phyloP scores from a whole-genome alignment of 2,113 vertebrate species.

The Heterotilapia buettikoferi region DNA sequence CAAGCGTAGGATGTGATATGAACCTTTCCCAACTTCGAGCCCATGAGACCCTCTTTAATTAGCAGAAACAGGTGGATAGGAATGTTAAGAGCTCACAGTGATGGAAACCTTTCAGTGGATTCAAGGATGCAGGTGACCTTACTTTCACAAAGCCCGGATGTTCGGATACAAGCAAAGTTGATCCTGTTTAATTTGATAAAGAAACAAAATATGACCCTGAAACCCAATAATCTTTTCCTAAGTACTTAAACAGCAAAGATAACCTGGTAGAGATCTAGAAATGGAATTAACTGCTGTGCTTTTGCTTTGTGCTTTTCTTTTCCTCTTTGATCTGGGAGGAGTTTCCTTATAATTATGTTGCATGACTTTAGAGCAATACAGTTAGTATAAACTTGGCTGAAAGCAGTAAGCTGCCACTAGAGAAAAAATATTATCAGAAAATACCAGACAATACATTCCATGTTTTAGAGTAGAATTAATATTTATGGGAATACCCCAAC shows the following conservation, averaged over 20 bases:
- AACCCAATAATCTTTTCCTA: not conserved
- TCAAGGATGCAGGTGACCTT: not conserved
- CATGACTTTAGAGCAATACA: not conserved
- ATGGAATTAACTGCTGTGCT: not conserved
- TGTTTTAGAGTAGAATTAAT: not conserved
- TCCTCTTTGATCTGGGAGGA: not conserved
- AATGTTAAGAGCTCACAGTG: not conserved
- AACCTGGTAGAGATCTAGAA: not conserved
- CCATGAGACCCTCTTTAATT: conserved; percentile 42
- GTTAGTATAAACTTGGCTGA: not conserved
- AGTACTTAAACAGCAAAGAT: not conserved
- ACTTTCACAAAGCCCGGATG: not conserved
- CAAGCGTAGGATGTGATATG: conserved; percentile 16
- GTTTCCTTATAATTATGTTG: not conserved
- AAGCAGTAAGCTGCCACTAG: not conserved
- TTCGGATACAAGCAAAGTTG: not conserved
- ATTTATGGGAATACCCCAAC: not conserved
- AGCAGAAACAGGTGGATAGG: conserved; percentile 52
- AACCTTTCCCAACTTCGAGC: conserved; percentile 33
- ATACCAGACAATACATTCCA: not conserved
- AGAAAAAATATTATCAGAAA: not conserved
- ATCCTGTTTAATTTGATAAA: not conserved
- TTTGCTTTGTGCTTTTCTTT: not conserved
- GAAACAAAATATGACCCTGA: not conserved
- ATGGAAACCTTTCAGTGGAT: not conserved